Conservation (phyloP, 2,113 vertebrate genomes). For the Phalacrocorax carbo region DNA sequence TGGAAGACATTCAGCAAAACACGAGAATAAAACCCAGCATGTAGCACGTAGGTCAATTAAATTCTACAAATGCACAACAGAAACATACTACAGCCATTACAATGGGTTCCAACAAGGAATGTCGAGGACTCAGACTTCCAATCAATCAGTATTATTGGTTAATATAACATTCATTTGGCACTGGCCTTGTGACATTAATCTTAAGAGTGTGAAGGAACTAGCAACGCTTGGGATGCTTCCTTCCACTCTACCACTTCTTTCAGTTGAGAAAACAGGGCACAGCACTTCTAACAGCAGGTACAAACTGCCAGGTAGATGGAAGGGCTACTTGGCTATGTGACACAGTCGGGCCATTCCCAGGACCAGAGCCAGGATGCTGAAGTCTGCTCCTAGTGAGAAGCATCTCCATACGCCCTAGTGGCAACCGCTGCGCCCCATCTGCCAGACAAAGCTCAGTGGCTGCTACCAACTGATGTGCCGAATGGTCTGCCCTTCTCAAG, state of each 20-base stretch:
- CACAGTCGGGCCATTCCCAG: neutral
- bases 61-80: neutral
- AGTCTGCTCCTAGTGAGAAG: neutral
- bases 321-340: neutral
- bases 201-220: neutral
- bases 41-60: neutral
- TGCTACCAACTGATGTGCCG: neutral
- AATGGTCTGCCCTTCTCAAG: neutral
- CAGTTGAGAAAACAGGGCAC: neutral
- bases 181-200: neutral
- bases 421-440: neutral
- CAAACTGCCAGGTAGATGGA: neutral
- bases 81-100: neutral
- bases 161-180: neutral
- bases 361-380: neutral
- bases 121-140: neutral
- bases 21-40: neutral
- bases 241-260: neutral
- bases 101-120: neutral
- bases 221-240: neutral
- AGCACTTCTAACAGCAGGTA: neutral
- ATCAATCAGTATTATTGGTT: neutral
- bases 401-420: neutral
- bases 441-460: neutral
- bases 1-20: neutral